Conservation (phyloP, 2,113 vertebrate genomes). For the Saiga tatarica region DNA sequence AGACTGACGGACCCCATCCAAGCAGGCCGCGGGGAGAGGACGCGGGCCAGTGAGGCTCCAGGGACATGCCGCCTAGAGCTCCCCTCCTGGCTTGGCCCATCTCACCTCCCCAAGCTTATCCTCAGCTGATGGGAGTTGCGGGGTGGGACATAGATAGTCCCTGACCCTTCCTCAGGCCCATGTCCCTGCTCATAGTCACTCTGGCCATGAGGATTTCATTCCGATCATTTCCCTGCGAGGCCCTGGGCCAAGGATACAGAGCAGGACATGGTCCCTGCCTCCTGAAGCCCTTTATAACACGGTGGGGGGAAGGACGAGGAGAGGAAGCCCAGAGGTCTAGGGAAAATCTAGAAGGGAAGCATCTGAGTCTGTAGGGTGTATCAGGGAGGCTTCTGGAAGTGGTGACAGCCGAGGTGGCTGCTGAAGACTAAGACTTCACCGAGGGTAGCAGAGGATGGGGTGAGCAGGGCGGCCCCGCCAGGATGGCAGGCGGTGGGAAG, state of each 20-base stretch:
- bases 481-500: background rate
- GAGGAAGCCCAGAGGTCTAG: background rate
- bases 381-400: background rate
- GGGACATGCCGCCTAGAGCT: rapidly evolving
- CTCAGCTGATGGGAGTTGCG: rapidly evolving
- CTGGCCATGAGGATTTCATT: background rate
- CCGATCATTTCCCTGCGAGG: background rate
- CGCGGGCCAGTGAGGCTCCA: rapidly evolving
- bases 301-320: rapidly evolving
- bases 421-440: background rate
- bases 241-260: background rate
- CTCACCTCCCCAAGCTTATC: background rate
- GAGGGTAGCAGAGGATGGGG: background rate
- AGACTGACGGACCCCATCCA: rapidly evolving
- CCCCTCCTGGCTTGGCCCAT: rapidly evolving
- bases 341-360: background rate
- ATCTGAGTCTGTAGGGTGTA: background rate
- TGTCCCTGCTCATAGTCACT: rapidly evolving
- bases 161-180: background rate
- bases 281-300: rapidly evolving
- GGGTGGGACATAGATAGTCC: no score
- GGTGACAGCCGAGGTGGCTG: background rate
- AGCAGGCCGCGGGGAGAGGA: no score
- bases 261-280: background rate
- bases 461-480: rapidly evolving